phyloP scores from a whole-genome alignment of 2,888 invertebrate species.

The Trichopoda pennipes region DNA sequence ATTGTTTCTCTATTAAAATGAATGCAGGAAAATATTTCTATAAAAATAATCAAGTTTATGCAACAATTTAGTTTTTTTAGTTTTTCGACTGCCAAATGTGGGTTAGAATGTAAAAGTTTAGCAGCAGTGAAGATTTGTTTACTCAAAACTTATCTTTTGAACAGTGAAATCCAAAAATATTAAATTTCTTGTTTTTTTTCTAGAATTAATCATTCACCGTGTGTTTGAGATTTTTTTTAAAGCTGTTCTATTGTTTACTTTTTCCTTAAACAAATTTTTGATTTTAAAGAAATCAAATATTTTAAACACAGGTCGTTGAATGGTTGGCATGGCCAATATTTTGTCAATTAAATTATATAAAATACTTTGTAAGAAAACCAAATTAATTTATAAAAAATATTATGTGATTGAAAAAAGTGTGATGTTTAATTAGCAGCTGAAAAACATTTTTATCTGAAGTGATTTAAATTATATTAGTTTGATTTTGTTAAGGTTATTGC shows the following conservation, averaged over 20 bases:
- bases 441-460: too few relatives aligned
- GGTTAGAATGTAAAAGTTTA: background rate
- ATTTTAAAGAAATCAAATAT: slow-evolving; percentile 5
- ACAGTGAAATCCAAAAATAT: background rate
- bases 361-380: background rate
- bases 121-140: background rate
- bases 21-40: slow-evolving; percentile 19
- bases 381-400: background rate
- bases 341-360: slow-evolving; percentile 11
- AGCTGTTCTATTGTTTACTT: background rate
- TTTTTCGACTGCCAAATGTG: slow-evolving; percentile 12
- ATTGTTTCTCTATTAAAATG: slow-evolving; percentile 1
- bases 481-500: too few relatives aligned
- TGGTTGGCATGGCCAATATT: background rate
- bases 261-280: background rate
- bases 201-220: background rate
- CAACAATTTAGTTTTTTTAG: background rate
- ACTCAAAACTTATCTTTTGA: slow-evolving; percentile 1
- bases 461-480: too few relatives aligned
- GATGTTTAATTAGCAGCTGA: too few relatives aligned
- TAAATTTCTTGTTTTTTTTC: slow-evolving; percentile 3
- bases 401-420: too few relatives aligned
- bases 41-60: slow-evolving; percentile 36
- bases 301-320: background rate
- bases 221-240: too few relatives aligned